Evolutionary conservation across 1,140 invertebrate species (phyloP).

Genomic region (Hylaeus volcanicus): DNA sequence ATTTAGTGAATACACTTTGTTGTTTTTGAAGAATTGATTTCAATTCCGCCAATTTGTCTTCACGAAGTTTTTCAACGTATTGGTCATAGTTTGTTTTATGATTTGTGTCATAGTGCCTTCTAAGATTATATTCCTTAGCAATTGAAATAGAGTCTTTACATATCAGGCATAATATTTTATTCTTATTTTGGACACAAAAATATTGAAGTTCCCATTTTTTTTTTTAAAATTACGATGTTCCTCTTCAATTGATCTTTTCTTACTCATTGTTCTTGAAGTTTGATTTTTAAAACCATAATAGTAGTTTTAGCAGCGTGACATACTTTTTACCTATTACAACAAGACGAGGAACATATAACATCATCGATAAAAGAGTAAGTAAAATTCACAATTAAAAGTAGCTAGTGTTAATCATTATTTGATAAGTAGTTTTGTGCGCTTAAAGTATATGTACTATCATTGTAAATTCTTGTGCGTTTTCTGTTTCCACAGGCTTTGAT

Average conservation of each 20-base stretch:
- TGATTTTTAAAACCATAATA: no score
- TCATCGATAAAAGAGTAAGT: no score
- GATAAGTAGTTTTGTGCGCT: no score
- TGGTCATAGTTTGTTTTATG: constrained; percentile 13
- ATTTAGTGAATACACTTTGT: constrained; percentile 19
- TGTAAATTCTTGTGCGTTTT: no score
- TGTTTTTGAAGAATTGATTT: constrained; percentile 20
- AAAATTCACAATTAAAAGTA: no score
- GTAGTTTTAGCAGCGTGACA: no score
- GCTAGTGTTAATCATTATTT: no score
- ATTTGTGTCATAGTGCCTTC: constrained; percentile 17
- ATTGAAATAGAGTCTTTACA: constrained; percentile 20
- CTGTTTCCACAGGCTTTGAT: no score
- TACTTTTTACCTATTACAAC: no score
- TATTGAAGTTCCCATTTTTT: constrained; percentile 9
- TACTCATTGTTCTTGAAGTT: constrained; percentile 19
- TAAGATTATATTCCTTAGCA: constrained; percentile 21
- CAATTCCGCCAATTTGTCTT: constrained; percentile 21
- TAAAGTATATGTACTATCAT: no score
- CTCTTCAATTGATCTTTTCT: constrained; percentile 16
- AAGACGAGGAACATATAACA: no score
- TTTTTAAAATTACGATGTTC: constrained; percentile 15
- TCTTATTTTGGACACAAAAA: constrained; percentile 21
- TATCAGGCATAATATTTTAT: no score
- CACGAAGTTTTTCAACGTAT: constrained; percentile 10